Evolutionary conservation across 2,797 vertebrate species (phyloP).

Genomic region (Menidia menidia): DNA sequence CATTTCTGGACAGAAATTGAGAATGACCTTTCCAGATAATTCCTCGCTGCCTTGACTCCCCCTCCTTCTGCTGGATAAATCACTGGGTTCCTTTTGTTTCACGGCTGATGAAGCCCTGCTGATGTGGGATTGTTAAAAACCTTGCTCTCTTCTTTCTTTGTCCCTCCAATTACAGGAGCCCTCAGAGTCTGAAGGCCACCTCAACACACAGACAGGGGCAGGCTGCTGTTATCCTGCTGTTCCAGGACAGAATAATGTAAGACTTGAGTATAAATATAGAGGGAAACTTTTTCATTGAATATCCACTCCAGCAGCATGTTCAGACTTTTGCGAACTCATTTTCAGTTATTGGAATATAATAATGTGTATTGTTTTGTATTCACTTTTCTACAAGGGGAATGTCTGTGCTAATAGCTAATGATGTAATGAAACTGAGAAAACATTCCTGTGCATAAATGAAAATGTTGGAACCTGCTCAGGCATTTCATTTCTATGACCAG

Average conservation of each 20-base stretch:
- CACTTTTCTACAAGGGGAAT: too few relatives aligned
- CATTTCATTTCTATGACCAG: too few relatives aligned
- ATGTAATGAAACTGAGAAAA: too few relatives aligned
- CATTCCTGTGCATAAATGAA: too few relatives aligned
- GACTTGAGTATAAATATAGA: neutral
- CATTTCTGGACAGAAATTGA: slow-evolving; percentile 99
- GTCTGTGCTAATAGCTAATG: too few relatives aligned
- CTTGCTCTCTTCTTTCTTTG: slow-evolving; percentile 57
- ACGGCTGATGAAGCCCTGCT: slow-evolving; percentile 79
- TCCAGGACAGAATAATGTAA: slow-evolving; percentile 1
- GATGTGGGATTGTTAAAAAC: slow-evolving; percentile 76
- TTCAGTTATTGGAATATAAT: too few relatives aligned
- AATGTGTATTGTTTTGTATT: too few relatives aligned
- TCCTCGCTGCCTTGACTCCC: slow-evolving; percentile 83
- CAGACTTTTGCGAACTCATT: too few relatives aligned
- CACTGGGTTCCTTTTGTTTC: slow-evolving; percentile 77
- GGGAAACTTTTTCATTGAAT: neutral
- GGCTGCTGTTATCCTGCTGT: slow-evolving; percentile 26
- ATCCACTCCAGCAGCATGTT: neutral
- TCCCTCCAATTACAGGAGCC: slow-evolving; percentile 58
- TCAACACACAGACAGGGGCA: slow-evolving; percentile 2
- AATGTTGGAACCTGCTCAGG: too few relatives aligned
- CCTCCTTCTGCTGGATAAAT: slow-evolving; percentile 85
- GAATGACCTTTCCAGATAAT: slow-evolving; percentile 98
- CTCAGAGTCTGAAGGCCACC: slow-evolving; percentile 40